Evolutionary conservation across 1,140 invertebrate genomes (phyloP), one percentile per base, ranked within the genome.

Genomic region (Agrypnia vestita): DNA sequence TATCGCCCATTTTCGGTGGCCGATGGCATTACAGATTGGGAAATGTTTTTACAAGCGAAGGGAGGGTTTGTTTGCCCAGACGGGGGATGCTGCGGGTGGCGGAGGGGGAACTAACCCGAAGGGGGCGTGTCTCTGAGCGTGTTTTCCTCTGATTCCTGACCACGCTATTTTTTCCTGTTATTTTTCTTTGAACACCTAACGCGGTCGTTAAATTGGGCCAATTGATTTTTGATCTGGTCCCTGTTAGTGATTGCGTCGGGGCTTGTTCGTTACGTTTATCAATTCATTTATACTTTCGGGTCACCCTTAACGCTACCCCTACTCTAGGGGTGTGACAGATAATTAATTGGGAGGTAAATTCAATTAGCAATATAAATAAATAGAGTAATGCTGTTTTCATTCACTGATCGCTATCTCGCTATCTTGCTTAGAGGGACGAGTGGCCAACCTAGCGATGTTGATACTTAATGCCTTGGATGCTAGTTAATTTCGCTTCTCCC

Each of bases 221-320:
- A 51, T 51, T 51, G 49, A 15, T 51, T 51, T 51, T 51, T 51
- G 49, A 51, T 51, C 49, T 51, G 8, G 49, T 51, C 49, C 49
- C 49, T 3, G 11, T 15, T 51, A 13, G 49, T 51, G 49, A 51
- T 51, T 51, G 1, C 49, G n/a, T 51, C 8, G 8, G 49, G 11
- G 49, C n/a, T 15, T 51, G 49, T 51, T 51, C 11, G 49, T 51
- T 51, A 12, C n/a, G 49, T 12, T 6, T 35, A 15, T 15, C n/a
- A 51, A 51, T 51, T 51, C 0, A 13, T 51, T 51, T 51, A 51
- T 15, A 13, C 8, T 51, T 51, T 51, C 8, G 49, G 11, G n/a
- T 9, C 3, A 12, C 11, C 49, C n/a, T 51, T 15, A 15, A 51
- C 49, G 1, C 8, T 51, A 3, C n/a, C 49, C 1, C 8, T 13